A percentile compares a stretch with the other conserved stretches of the same genome.
These are phyloP conservation scores for Agrotis puta DNA, from an alignment of 2,888 invertebrate species.

Conservation along the genomic window DNA sequence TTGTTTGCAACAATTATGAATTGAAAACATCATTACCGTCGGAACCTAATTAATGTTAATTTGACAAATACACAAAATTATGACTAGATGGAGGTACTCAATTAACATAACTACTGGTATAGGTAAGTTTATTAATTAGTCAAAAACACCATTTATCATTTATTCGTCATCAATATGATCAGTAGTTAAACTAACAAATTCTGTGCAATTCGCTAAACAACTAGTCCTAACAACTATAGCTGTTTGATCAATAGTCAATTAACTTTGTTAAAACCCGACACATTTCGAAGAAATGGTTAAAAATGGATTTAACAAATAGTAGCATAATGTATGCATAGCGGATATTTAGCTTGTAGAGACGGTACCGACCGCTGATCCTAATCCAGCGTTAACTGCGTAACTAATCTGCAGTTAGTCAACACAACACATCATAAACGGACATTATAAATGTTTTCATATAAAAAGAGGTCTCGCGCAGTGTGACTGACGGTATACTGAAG, in stretches of 20 bases:
- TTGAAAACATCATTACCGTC: background rate
- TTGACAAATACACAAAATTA: background rate
- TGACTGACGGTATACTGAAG: slow-evolving; percentile 71
- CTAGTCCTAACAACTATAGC: too few species aligned
- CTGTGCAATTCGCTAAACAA: too few species aligned
- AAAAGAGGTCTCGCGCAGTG: slow-evolving; percentile 73
- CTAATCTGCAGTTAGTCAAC: slow-evolving; percentile 73
- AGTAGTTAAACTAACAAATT: too few species aligned
- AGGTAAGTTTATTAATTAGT: too few species aligned
- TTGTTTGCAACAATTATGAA: slow-evolving; percentile 6
- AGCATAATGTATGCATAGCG: background rate
- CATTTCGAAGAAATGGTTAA: too few species aligned
- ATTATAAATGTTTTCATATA: slow-evolving; percentile 82
- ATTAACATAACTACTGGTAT: too few species aligned
- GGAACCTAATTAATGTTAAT: background rate
- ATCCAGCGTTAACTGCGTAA: slow-evolving; percentile 64
- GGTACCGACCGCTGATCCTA: slow-evolving; percentile 70
- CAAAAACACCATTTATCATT: too few species aligned
- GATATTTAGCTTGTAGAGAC: slow-evolving; percentile 58
- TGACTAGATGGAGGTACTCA: too few species aligned
- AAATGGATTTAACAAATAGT: too few species aligned
- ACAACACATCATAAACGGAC: slow-evolving; percentile 73
- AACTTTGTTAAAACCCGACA: too few species aligned
- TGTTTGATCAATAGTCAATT: too few species aligned
- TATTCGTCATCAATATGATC: slow-evolving; percentile 12